A percentile compares a stretch with the other conserved stretches of the same genome.
phyloP scores from a whole-genome alignment of 2,888 invertebrate species.

The Danaus chrysippus region DNA sequence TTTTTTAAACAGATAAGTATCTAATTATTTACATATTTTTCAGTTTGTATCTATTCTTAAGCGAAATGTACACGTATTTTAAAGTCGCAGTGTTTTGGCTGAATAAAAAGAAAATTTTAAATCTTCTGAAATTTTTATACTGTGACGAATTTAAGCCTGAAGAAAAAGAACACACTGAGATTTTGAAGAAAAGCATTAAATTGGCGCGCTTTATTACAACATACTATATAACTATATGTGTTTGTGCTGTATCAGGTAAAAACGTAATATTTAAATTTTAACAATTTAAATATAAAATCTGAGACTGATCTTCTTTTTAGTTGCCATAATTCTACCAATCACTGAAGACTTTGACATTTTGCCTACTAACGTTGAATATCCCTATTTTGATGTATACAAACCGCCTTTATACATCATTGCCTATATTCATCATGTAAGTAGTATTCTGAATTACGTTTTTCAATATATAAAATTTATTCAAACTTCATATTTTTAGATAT shows the following conservation, averaged over 20 bases:
- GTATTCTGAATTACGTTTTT: not conserved
- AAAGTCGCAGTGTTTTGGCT: slow-evolving; percentile 70
- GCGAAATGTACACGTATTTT: slow-evolving; percentile 74
- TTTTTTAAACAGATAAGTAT: slow-evolving; percentile 7
- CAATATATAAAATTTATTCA: not conserved
- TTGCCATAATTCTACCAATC: slow-evolving; percentile 68
- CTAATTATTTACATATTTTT: slow-evolving; percentile 27
- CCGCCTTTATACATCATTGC: slow-evolving; percentile 57
- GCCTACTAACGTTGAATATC: slow-evolving; percentile 75
- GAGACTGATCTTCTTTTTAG: slow-evolving; percentile 40
- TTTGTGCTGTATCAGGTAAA: slow-evolving; percentile 69
- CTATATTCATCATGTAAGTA: slow-evolving; percentile 67
- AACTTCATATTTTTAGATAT: slow-evolving; percentile 50
- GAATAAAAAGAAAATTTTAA: slow-evolving; percentile 61
- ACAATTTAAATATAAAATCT: not conserved
- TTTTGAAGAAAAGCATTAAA: slow-evolving; percentile 61
- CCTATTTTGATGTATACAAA: slow-evolving; percentile 60
- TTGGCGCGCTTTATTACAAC: slow-evolving; percentile 67
- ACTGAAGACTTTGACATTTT: slow-evolving; percentile 67
- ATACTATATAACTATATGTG: slow-evolving; percentile 67
- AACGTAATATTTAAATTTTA: not conserved
- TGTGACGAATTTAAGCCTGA: slow-evolving; percentile 64
- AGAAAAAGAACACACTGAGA: slow-evolving; percentile 59
- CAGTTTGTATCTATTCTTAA: slow-evolving; percentile 71
- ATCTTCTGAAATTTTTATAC: slow-evolving; percentile 58